phyloP scores from a whole-genome alignment of 1,140 invertebrate species.

The Drosophila oshimai region DNA sequence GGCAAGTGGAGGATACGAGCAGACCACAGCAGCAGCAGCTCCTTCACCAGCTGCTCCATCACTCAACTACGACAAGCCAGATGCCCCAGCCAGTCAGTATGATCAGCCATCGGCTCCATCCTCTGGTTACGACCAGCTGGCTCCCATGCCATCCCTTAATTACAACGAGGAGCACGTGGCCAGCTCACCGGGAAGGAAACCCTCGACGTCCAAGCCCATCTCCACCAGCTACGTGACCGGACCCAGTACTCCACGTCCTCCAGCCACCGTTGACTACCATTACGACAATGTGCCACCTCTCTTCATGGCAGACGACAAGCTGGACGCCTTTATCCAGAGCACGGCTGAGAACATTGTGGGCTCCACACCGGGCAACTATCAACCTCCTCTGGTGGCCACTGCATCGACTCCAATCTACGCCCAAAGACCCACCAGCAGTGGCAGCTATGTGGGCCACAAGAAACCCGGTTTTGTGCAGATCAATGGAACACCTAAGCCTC shows the following conservation, averaged over 20 bases:
- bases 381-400: conserved; percentile 54
- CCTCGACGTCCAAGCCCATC: conserved; percentile 79
- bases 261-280: conserved; percentile 63
- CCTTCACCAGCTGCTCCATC: conserved; percentile 2
- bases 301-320: conserved; percentile 73
- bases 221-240: conserved; percentile 86
- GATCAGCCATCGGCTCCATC: conserved; percentile 14
- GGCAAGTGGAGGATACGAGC: conserved; percentile 5
- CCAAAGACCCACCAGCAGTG: conserved; percentile 53
- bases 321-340: conserved; percentile 76
- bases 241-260: conserved; percentile 81
- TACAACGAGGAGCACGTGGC: conserved; percentile 46
- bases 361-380: conserved; percentile 61
- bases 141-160: conserved; percentile 13
- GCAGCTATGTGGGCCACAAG: conserved; percentile 53
- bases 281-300: conserved; percentile 75
- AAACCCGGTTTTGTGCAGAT: conserved; percentile 75
- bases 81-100: conserved; percentile 16
- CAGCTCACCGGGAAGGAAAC: conserved; percentile 58
- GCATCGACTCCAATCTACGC: conserved; percentile 63
- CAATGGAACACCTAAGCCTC: conserved; percentile 80
- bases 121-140: conserved; percentile 38
- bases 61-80: conserved; percentile 40
- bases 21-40: conserved; percentile 7
- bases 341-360: conserved; percentile 68